Conservation (phyloP, 1,140 invertebrate genomes). For the Drosophila rufa region DNA sequence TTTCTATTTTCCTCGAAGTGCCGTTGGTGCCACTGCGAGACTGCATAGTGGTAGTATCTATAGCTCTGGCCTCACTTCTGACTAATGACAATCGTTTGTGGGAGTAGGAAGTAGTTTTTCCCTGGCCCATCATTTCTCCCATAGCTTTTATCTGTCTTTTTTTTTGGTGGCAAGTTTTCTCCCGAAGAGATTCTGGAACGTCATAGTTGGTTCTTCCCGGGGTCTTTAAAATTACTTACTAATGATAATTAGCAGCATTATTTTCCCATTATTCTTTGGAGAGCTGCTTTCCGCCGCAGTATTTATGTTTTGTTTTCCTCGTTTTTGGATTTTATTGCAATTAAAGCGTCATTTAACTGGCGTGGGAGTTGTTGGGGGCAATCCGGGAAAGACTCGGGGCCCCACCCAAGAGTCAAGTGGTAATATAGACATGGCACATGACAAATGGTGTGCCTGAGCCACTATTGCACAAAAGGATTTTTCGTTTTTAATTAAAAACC, state of each 20-base stretch:
- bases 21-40: conserved; percentile 15
- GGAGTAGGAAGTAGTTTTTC: conserved; percentile 38
- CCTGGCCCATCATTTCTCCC: conserved; percentile 14
- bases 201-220: conserved; percentile 38
- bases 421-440: conserved; percentile 57
- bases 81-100: conserved; percentile 72
- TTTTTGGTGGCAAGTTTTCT: conserved; percentile 60
- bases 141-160: conserved; percentile 15
- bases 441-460: conserved; percentile 45
- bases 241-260: conserved; percentile 81
- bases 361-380: conserved; percentile 57
- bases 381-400: conserved; percentile 21
- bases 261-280: conserved; percentile 78
- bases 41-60: neutral
- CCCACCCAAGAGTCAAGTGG: conserved; percentile 36
- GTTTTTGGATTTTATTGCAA: conserved; percentile 60
- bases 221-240: conserved; percentile 64
- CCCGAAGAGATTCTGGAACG: conserved; percentile 66
- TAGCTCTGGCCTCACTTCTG: conserved; percentile 54
- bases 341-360: conserved; percentile 77
- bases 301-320: conserved; percentile 40
- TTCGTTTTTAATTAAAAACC: conserved; percentile 61
- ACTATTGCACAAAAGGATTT: conserved; percentile 17
- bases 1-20: conserved; percentile 67
- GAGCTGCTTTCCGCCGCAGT: conserved; percentile 39